Conservation (phyloP, 2,113 vertebrate species). For the Condylura cristata region DNA sequence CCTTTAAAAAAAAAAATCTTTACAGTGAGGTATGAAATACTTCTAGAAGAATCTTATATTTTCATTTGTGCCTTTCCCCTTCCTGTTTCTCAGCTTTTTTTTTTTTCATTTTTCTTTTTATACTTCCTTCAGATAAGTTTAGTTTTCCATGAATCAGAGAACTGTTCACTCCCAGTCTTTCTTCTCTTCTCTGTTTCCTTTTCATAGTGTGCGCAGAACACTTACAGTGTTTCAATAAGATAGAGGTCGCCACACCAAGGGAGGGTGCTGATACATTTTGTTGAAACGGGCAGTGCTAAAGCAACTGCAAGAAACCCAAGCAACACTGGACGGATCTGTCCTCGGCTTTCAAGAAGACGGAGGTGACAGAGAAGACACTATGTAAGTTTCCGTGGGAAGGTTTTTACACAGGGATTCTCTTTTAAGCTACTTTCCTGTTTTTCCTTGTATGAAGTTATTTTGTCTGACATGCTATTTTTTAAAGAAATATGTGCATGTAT, state of each 20-base stretch:
- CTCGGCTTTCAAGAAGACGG: neutral
- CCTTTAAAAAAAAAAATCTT: neutral
- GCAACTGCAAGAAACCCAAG: neutral
- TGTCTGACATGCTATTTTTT: conserved; percentile 70
- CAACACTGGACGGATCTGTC: neutral
- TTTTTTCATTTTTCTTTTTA: conserved; percentile 14
- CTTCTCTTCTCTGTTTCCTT: neutral
- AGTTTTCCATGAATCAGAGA: conserved; percentile 11
- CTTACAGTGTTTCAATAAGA: conserved; percentile 31
- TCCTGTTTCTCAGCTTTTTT: neutral
- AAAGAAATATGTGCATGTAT: conserved; percentile 28
- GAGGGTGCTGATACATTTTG: neutral
- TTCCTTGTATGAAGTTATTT: conserved; percentile 75
- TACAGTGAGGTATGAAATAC: neutral
- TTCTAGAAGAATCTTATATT: neutral
- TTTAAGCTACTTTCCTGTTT: conserved; percentile 65
- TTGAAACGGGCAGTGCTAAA: neutral
- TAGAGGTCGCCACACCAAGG: neutral
- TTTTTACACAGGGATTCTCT: conserved; percentile 57
- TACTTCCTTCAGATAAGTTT: conserved; percentile 21
- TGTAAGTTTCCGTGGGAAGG: conserved; percentile 18
- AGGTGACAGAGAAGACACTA: conserved; percentile 34
- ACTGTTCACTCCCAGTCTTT: neutral
- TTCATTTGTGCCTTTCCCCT: neutral
- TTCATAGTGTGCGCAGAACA: neutral